Base-by-base conservation (phyloP, 2,888 invertebrate genomes). In the Lordiphosa andalusiaca region DNA sequence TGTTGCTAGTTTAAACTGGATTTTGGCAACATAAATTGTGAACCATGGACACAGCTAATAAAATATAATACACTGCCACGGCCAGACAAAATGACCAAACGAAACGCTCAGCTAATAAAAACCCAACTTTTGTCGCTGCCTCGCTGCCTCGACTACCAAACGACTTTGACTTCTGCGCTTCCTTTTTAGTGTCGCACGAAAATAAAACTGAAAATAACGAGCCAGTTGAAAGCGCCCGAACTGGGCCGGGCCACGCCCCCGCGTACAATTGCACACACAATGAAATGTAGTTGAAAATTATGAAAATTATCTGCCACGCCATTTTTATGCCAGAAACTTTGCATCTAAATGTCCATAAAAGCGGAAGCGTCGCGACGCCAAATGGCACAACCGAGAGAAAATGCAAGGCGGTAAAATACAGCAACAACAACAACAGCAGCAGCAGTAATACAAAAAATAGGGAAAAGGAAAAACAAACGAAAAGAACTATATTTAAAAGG, bases 241-340 rank as follows among this genome's bases (percentile, higher is more conserved):
- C 41, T 16, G 37, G 36, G n/a, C 13, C 12, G 16, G 39, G 48
- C 75, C 55, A 73, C 73, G 72, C 82, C 82, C 56, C 52, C 68
- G 53, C 74, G 51, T 71, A 75, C 40, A 46, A 25, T 25, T 50
- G 33, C 49, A 41, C 38, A 33, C 72, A 84, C 78, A 78, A 84
- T 77, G 78, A 74, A 84, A 84, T 82, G 82, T 82, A 80, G 82
- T 82, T 84, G 78, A 80, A 80, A 84, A 84, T 80, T 80, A 80
- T 84, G 84, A 78, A 78, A 78, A 80, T 80, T 84, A 84, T 80
- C 78, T 84, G 72, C 72, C 80, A 74, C 84, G 75, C 84, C 75
- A 82, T 80, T 80, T 84, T 82, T 78, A 82, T 84, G 84, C 75
- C 78, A 84, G 84, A 82, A 78, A 84, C 78, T 80, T 82, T 80